These are phyloP conservation scores for Abramis brama DNA, from an alignment of 2,113 vertebrate species.

Conservation along the genomic window DNA sequence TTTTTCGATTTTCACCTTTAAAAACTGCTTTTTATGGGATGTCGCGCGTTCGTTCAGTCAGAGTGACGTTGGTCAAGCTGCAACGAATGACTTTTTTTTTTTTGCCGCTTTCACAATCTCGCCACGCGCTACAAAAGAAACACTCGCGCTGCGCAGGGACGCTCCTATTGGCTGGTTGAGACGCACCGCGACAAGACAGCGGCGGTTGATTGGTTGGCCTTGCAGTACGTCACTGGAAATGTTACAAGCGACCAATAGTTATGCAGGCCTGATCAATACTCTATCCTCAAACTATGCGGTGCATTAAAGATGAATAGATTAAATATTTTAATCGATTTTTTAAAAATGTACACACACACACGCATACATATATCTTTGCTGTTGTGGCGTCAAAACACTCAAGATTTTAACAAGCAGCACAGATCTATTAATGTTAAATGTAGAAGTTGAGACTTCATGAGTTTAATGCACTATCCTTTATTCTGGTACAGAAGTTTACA, in stretches of 20 bases:
- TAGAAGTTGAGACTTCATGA: not conserved
- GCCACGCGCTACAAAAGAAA: slow-evolving; percentile 65
- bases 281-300: not conserved
- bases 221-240: slow-evolving; percentile 57
- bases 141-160: slow-evolving; percentile 51
- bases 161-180: slow-evolving; percentile 60
- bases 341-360: no score
- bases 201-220: slow-evolving; percentile 59
- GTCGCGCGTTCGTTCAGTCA: not conserved
- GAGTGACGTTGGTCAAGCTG: not conserved
- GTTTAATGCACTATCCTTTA: not conserved
- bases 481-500: slow-evolving; percentile 11
- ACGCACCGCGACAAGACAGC: slow-evolving; percentile 37
- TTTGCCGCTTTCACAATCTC: slow-evolving; percentile 70
- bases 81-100: slow-evolving; percentile 48
- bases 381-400: not conserved
- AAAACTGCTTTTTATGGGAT: not conserved
- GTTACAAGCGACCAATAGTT: not conserved
- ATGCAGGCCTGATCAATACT: not conserved
- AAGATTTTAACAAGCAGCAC: no score
- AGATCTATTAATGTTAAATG: not conserved
- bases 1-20: not conserved
- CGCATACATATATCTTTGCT: not conserved
- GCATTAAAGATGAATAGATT: not conserved
- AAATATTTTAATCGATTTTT: not conserved